These are phyloP conservation scores for Spilarctia lutea DNA, from an alignment of 2,888 invertebrate genomes.

Conservation along the genomic window DNA sequence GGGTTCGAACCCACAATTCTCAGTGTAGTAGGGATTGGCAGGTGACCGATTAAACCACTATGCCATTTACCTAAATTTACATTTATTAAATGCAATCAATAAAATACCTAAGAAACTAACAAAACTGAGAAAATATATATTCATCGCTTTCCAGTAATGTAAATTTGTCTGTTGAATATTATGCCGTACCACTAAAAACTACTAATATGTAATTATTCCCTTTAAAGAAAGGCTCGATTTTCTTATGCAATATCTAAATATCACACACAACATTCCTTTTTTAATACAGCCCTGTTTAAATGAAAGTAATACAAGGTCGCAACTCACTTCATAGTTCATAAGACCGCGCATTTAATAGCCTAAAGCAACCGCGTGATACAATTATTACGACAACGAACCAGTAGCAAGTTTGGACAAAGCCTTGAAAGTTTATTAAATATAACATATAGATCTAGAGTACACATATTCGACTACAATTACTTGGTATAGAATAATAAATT, in stretches of 20 bases:
- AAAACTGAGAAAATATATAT: neutral
- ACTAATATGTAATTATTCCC: neutral
- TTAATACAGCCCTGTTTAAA: neutral
- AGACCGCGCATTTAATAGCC: neutral
- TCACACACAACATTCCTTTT: neutral
- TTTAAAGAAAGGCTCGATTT: neutral
- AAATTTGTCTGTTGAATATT: neutral
- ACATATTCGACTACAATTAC: constrained; percentile 5
- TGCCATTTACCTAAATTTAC: neutral
- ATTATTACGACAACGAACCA: constrained; percentile 12
- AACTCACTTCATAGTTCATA: neutral
- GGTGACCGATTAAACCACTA: too few relatives aligned
- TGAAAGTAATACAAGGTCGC: constrained; percentile 10
- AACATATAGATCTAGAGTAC: constrained; percentile 14
- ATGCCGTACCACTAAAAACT: neutral
- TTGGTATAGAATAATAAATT: neutral
- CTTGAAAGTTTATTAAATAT: constrained; percentile 9
- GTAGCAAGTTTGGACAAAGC: constrained; percentile 12
- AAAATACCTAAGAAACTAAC: neutral
- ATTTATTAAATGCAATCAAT: neutral
- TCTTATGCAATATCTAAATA: neutral
- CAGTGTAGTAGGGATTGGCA: too few relatives aligned
- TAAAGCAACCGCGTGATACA: neutral
- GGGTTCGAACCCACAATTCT: too few relatives aligned
- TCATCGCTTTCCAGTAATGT: neutral